phyloP scores from a whole-genome alignment of 2,888 invertebrate genomes.

The Phaedon cochleariae region DNA sequence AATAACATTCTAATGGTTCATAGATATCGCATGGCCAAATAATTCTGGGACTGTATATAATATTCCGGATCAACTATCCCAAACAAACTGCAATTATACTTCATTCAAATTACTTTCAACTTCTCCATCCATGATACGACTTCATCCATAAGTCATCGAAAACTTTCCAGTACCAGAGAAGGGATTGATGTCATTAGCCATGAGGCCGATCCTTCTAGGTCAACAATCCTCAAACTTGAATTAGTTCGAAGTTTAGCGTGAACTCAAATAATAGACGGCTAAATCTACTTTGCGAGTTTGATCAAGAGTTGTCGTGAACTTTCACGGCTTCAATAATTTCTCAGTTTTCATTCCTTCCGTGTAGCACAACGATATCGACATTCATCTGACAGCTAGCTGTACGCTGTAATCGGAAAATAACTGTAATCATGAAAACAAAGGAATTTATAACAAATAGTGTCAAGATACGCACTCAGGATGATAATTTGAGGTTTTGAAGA shows the following conservation, averaged over 20 bases:
- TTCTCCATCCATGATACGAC: not conserved
- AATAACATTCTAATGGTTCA: no score
- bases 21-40: no score
- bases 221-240: conserved; percentile 35
- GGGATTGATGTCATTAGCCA: not conserved
- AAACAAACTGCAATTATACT: no score
- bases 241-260: conserved; percentile 38
- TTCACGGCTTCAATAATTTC: conserved; percentile 25
- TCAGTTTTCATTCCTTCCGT: not conserved
- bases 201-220: conserved; percentile 22
- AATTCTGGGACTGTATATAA: no score
- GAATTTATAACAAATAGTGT: no score
- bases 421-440: no score
- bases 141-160: not conserved
- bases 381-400: no score
- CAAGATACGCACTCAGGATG: no score
- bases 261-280: conserved; percentile 29
- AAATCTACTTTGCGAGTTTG: conserved; percentile 27
- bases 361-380: not conserved
- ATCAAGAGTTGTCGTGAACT: conserved; percentile 23
- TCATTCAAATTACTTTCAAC: no score
- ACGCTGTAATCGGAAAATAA: no score
- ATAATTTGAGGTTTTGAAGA: no score
- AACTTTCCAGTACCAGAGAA: not conserved
- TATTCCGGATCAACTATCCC: no score